Conservation (phyloP, 2,888 invertebrate species). For the Lasioglossum leucozonium region DNA sequence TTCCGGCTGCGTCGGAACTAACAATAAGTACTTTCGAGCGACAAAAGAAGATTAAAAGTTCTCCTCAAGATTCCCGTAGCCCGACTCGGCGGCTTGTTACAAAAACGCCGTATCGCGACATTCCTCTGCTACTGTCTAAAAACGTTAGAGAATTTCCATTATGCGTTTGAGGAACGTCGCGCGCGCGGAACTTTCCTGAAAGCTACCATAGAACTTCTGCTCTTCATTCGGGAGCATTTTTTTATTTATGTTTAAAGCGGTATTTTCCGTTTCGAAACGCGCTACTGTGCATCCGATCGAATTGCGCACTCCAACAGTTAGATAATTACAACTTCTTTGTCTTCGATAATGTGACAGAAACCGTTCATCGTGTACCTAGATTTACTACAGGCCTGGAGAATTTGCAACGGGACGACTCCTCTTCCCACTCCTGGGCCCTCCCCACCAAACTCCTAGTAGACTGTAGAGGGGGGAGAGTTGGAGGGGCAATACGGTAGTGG, state of each 20-base stretch:
- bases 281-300: too few relatives aligned
- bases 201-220: neutral
- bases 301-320: too few relatives aligned
- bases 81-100: neutral
- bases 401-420: too few relatives aligned
- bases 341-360: too few relatives aligned
- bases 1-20: neutral
- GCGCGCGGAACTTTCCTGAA: neutral
- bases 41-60: constrained; percentile 13
- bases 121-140: neutral
- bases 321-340: too few relatives aligned
- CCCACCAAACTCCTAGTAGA: too few relatives aligned
- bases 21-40: constrained; percentile 5
- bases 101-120: neutral
- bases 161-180: neutral
- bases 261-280: too few relatives aligned
- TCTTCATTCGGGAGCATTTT: neutral
- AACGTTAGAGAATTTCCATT: neutral
- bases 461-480: too few relatives aligned
- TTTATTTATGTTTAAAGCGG: neutral
- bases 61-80: neutral
- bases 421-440: too few relatives aligned
- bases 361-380: too few relatives aligned
- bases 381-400: too few relatives aligned
- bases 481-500: too few relatives aligned